Percentiles rank a stretch among this genome's conserved stretches.
Conservation (phyloP, 2,797 vertebrate species). For the Alosa sapidissima region DNA sequence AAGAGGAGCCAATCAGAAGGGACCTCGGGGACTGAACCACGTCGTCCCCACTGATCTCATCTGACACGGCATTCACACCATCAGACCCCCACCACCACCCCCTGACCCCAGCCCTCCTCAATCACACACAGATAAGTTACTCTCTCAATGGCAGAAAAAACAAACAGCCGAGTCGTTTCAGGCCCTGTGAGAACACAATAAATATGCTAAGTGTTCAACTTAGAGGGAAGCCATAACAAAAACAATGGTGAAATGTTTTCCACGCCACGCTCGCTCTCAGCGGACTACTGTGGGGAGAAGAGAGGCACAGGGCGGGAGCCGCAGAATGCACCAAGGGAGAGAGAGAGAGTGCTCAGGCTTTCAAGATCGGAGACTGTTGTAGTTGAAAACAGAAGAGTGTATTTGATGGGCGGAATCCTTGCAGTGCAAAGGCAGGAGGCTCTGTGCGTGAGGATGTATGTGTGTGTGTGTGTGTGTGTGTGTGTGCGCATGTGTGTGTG, state of each 20-base stretch:
- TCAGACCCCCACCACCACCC: not conserved
- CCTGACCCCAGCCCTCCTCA: not conserved
- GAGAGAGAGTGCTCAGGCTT: not conserved
- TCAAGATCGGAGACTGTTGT: not conserved
- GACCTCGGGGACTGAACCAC: not conserved
- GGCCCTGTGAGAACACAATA: slow-evolving; percentile 20
- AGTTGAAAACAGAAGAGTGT: not conserved
- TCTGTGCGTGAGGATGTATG: not conserved
- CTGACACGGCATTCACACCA: not conserved
- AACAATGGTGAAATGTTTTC: slow-evolving; percentile 6
- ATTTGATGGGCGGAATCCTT: not conserved
- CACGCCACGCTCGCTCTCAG: not conserved
- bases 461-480: slow-evolving; percentile 32
- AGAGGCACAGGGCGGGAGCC: not conserved
- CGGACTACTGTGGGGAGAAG: not conserved
- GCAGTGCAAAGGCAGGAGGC: not conserved
- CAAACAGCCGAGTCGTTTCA: slow-evolving; percentile 1
- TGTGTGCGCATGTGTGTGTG: slow-evolving; percentile 29
- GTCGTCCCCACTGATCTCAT: slow-evolving; percentile 6
- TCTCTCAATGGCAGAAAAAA: not conserved
- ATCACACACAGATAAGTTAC: slow-evolving; percentile 24
- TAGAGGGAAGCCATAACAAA: slow-evolving; percentile 19
- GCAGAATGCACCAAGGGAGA: not conserved
- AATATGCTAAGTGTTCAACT: slow-evolving; percentile 20
- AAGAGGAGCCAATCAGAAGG: not conserved